These are phyloP conservation scores for Ephydatia muelleri DNA, from an alignment of 37 sponge, comb jelly and placozoan genomes.

Conservation along the genomic window DNA sequence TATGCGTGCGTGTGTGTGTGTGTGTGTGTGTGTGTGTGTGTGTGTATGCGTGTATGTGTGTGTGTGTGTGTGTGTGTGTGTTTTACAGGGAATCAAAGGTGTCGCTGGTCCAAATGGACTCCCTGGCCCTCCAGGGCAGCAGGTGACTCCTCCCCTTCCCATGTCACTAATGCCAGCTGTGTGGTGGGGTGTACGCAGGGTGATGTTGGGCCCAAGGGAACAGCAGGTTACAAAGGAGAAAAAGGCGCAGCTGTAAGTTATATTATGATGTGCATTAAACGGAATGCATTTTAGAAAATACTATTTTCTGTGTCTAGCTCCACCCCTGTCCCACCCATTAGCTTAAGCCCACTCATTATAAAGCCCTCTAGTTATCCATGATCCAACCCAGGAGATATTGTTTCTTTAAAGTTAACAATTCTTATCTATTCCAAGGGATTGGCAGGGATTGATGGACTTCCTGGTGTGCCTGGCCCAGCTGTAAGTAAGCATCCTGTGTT, in stretches of 20 bases:
- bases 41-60: too few relatives aligned
- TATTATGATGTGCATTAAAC: neutral
- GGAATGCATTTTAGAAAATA: neutral
- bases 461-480: neutral
- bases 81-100: neutral
- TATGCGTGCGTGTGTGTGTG: too few relatives aligned
- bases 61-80: too few relatives aligned
- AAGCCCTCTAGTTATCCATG: too few relatives aligned
- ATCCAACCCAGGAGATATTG: too few relatives aligned
- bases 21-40: too few relatives aligned
- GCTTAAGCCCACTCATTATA: too few relatives aligned
- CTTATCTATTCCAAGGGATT: neutral
- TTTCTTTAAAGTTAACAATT: too few relatives aligned
- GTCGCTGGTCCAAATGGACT: neutral
- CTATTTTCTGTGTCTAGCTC: too few relatives aligned
- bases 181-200: neutral
- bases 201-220: neutral
- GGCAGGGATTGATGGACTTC: conserved; percentile 3
- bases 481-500: neutral
- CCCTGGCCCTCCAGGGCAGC: conserved; percentile 2
- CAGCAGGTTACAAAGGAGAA: neutral
- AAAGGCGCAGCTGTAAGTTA: neutral
- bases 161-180: neutral
- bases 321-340: too few relatives aligned
- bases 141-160: neutral